Conservation (phyloP, 1,140 invertebrate genomes). For the Paraescarpia echinospica region DNA sequence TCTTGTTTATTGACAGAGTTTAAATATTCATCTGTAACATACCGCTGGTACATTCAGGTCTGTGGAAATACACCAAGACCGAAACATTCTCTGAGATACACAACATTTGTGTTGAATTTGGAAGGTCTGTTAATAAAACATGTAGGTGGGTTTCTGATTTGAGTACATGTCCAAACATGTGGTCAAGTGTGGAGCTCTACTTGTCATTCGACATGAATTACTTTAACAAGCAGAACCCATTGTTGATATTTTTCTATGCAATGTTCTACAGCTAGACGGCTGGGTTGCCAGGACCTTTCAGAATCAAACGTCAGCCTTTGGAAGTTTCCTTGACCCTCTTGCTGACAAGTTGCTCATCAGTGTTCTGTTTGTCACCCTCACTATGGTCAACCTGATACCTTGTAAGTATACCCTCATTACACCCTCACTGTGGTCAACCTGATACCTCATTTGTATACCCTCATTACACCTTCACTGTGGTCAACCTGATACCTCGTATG, state of each 20-base stretch:
- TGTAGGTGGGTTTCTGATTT: not conserved
- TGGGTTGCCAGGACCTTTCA: slow-evolving; percentile 92
- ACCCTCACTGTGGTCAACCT: not conserved
- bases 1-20: no score
- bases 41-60: no score
- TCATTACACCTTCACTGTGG: not conserved
- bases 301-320: slow-evolving; percentile 86
- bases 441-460: not conserved
- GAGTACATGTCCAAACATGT: not conserved
- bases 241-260: no score
- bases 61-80: no score
- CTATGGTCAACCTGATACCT: slow-evolving; percentile 83
- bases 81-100: no score
- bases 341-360: slow-evolving; percentile 95
- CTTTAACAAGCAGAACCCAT: not conserved
- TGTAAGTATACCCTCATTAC: slow-evolving; percentile 46
- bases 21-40: no score
- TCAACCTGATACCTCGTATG: no score
- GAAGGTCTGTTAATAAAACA: no score
- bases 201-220: not conserved
- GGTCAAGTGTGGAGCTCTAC: not conserved
- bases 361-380: slow-evolving; percentile 83
- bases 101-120: no score
- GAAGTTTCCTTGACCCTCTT: slow-evolving; percentile 94
- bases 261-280: slow-evolving; percentile 83